These are phyloP conservation scores for Metalampra italica DNA, from an alignment of 2,888 invertebrate species.

Conservation along the genomic window DNA sequence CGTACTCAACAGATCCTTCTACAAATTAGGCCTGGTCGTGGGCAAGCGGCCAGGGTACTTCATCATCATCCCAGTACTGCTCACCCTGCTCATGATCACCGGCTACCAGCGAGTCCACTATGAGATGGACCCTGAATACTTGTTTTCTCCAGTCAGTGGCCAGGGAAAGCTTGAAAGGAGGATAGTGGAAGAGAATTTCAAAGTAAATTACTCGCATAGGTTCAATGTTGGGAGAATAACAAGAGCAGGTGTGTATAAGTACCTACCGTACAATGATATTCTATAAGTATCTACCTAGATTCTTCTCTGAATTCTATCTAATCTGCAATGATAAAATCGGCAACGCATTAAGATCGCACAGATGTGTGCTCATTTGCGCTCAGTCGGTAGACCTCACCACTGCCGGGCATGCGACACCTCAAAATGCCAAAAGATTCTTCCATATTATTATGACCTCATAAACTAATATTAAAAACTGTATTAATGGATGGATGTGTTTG, in stretches of 20 bases:
- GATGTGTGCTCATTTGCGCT: no score
- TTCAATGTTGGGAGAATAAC: slow-evolving; percentile 94
- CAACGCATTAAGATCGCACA: no score
- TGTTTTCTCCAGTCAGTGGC: slow-evolving; percentile 93
- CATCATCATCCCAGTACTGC: slow-evolving; percentile 89
- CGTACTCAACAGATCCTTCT: slow-evolving; percentile 87
- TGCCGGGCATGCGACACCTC: no score
- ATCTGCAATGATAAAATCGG: no score
- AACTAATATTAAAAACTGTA: no score
- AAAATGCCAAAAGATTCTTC: no score
- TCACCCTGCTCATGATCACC: slow-evolving; percentile 89
- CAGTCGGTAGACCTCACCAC: no score
- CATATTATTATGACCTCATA: no score
- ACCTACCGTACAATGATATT: background rate
- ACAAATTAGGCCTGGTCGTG: slow-evolving; percentile 87
- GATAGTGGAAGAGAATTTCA: slow-evolving; percentile 90
- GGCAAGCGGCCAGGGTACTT: slow-evolving; percentile 93
- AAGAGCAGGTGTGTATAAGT: slow-evolving; percentile 84
- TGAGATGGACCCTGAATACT: slow-evolving; percentile 95
- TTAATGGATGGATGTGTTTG: no score
- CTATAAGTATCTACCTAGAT: no score
- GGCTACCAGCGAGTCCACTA: slow-evolving; percentile 92
- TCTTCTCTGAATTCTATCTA: no score
- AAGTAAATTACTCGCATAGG: slow-evolving; percentile 91
- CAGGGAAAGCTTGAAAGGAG: slow-evolving; percentile 90